These are phyloP conservation scores for Notamacropus eugenii DNA, from an alignment of 2,797 vertebrate species.

Conservation along the genomic window DNA sequence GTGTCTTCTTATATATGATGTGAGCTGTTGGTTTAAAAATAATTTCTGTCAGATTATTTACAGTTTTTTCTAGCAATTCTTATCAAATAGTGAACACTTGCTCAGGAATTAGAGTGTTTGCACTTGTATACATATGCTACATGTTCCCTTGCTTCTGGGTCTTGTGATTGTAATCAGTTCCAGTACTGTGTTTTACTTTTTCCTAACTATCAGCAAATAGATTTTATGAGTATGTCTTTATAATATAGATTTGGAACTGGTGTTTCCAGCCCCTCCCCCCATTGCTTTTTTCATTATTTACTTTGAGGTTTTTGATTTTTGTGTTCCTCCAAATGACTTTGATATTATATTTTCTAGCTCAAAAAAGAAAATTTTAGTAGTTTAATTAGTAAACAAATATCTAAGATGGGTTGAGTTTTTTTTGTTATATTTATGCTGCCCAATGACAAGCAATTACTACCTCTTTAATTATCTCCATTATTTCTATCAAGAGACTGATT, in stretches of 20 bases:
- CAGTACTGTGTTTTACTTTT: background rate
- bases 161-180: background rate
- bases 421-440: background rate
- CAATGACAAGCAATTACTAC: background rate
- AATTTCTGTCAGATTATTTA: background rate
- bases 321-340: background rate
- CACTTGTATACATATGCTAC: background rate
- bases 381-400: background rate
- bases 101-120: no score
- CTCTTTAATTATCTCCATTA: background rate
- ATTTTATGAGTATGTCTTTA: background rate
- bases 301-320: background rate
- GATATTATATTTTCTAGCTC: background rate
- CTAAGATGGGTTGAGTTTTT: background rate
- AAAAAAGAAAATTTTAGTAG: background rate
- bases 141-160: background rate
- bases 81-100: background rate
- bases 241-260: background rate
- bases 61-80: background rate
- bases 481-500: background rate
- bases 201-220: background rate
- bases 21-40: background rate
- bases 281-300: background rate
- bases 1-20: background rate
- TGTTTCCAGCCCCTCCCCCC: background rate